phyloP scores from a whole-genome alignment of 2,888 invertebrate genomes.

The Spisula subtruncata region DNA sequence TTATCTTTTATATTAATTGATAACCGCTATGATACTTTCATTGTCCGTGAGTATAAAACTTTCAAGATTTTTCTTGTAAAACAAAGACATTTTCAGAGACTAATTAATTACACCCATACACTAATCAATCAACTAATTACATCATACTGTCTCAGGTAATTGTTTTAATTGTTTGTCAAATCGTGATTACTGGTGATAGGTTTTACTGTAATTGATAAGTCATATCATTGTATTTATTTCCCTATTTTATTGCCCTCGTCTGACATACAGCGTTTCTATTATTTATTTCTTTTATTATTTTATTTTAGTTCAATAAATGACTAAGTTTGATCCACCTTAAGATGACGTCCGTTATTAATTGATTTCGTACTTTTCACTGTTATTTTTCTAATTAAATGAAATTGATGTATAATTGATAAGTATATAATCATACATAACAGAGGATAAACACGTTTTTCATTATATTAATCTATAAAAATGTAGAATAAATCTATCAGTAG shows the following conservation, averaged over 20 bases:
- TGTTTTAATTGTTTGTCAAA: constrained; percentile 18
- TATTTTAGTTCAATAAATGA: background rate
- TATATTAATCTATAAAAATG: no score
- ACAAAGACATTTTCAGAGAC: constrained; percentile 42
- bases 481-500: no score
- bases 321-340: background rate
- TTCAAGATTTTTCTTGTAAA: constrained; percentile 1
- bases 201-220: constrained; percentile 42
- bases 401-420: background rate
- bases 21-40: background rate
- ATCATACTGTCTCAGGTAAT: constrained; percentile 26
- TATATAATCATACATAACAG: no score
- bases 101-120: constrained; percentile 26
- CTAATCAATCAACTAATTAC: constrained; percentile 35
- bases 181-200: constrained; percentile 13
- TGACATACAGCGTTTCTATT: background rate
- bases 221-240: background rate
- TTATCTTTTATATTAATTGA: constrained; percentile 4
- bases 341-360: background rate
- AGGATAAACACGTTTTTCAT: no score
- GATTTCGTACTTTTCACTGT: background rate
- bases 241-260: background rate
- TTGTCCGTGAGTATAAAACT: background rate
- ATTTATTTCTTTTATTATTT: no score
- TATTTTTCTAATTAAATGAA: no score